Conservation (phyloP, 64 coral and sea anemone genomes). For the Stichodactyla mertensii region DNA sequence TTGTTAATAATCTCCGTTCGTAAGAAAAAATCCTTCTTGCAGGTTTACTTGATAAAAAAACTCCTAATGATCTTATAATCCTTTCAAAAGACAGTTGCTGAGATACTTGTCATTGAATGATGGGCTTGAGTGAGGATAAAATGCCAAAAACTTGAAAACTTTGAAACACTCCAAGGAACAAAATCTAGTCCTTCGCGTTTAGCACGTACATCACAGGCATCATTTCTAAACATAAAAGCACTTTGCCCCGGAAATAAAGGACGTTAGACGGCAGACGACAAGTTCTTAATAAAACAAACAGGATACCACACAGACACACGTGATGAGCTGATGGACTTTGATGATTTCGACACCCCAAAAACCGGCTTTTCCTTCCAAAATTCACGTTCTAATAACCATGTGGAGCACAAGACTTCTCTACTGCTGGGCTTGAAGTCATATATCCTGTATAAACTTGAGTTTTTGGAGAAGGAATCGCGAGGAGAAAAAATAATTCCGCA, state of each 20-base stretch:
- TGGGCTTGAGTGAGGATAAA: neutral
- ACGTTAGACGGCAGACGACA: neutral
- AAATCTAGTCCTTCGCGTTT: neutral
- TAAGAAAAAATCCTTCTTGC: neutral
- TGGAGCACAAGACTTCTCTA: neutral
- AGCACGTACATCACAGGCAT: neutral
- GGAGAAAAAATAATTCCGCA: neutral
- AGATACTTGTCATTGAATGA: neutral
- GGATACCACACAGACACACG: neutral
- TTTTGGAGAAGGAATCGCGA: neutral
- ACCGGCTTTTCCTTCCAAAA: neutral
- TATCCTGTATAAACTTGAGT: neutral
- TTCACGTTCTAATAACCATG: neutral
- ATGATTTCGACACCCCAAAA: constrained; percentile 6
- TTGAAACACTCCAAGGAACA: neutral
- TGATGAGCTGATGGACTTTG: constrained; percentile 2
- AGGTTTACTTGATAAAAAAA: neutral
- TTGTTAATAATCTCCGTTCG: neutral
- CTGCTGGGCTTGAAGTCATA: neutral
- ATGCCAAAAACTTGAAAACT: neutral
- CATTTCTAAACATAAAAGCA: constrained; percentile 9
- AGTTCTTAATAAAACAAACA: constrained; percentile 11
- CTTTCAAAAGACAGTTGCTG: neutral
- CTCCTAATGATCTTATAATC: neutral
- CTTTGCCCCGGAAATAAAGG: constrained; percentile 5